Evolutionary conservation across 2,113 vertebrate genomes (phyloP).

Genomic region (Aptenodytes forsteri): DNA sequence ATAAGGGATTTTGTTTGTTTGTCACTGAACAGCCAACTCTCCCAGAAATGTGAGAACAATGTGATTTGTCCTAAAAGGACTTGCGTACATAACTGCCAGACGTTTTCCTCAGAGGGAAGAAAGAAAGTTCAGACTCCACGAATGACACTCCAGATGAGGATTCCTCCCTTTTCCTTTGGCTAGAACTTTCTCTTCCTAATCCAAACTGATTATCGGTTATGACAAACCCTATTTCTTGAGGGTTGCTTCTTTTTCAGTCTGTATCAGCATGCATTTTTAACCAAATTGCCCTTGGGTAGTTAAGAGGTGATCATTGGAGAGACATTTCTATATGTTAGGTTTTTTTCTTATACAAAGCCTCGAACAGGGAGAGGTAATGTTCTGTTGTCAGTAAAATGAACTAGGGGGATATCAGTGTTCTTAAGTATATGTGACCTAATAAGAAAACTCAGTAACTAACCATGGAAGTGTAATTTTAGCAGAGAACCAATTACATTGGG

Average conservation of each 20-base stretch:
- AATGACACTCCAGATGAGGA: neutral
- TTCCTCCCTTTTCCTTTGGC: neutral
- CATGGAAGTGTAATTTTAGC: constrained; percentile 48
- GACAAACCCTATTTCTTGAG: neutral
- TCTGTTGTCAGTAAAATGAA: neutral
- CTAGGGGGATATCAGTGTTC: neutral
- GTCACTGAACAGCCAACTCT: neutral
- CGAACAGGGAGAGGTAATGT: neutral
- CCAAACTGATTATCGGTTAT: neutral
- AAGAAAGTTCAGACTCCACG: neutral
- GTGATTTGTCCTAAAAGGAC: neutral
- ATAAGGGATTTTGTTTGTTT: neutral
- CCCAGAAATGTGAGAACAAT: neutral
- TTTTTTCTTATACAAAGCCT: neutral
- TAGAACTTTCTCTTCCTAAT: neutral
- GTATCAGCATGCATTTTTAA: neutral
- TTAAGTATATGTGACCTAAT: constrained; percentile 45
- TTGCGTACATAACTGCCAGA: neutral
- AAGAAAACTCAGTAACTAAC: constrained; percentile 45
- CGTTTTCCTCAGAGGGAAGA: neutral
- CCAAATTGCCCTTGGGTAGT: neutral
- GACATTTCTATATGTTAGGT: neutral
- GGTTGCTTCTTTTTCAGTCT: neutral
- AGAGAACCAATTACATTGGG: constrained; percentile 34
- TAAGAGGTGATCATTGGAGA: neutral